Evolutionary conservation across 2,113 vertebrate genomes (phyloP).

Genomic region (Saguinus midas): DNA sequence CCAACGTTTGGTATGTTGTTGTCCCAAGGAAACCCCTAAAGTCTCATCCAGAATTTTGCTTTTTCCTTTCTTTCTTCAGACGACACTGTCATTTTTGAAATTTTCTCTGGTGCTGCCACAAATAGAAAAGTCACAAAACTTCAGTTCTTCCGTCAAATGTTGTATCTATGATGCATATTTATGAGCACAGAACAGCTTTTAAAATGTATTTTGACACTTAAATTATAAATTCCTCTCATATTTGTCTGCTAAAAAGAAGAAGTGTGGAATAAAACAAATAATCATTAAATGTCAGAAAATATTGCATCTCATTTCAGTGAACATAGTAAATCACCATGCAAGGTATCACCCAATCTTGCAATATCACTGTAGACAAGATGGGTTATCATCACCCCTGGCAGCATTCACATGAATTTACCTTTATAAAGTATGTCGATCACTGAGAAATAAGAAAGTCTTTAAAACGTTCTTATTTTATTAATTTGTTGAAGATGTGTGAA

Average conservation of each 20-base stretch:
- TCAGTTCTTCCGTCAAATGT: background rate
- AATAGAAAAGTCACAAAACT: slow-evolving; percentile 5
- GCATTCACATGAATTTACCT: background rate
- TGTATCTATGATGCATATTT: background rate
- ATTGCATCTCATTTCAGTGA: background rate
- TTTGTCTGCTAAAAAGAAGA: background rate
- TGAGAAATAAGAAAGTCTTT: background rate
- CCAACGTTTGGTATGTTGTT: background rate
- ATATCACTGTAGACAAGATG: background rate
- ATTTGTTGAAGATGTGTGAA: slow-evolving; percentile 7
- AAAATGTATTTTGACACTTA: slow-evolving; percentile 35
- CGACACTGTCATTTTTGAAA: background rate
- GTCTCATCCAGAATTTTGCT: background rate
- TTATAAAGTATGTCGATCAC: background rate
- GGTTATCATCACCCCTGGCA: background rate
- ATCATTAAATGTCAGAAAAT: slow-evolving; percentile 31
- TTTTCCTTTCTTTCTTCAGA: background rate
- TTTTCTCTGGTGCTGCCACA: background rate
- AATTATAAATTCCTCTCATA: background rate
- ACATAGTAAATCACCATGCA: background rate
- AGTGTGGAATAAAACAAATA: background rate
- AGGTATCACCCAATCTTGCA: background rate
- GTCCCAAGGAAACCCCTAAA: background rate
- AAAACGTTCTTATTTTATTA: background rate
- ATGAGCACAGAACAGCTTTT: background rate